phyloP scores from a whole-genome alignment of 1,140 invertebrate genomes.

The Condylostylus longicornis region DNA sequence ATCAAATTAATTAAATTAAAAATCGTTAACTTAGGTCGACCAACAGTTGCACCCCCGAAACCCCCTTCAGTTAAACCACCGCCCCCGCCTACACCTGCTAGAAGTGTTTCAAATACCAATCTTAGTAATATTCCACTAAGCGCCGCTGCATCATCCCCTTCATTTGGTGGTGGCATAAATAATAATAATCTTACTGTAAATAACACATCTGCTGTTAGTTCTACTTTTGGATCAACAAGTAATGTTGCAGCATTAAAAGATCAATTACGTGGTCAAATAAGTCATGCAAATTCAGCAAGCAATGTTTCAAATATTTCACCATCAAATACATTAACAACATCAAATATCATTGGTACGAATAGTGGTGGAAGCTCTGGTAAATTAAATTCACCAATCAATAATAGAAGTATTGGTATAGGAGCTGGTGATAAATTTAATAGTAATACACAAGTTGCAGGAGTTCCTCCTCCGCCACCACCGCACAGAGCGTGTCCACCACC shows the following conservation, averaged over 20 bases:
- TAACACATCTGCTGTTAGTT: slow-evolving; percentile 2
- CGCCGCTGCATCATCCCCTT: slow-evolving; percentile 5
- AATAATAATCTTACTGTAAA: slow-evolving; percentile 15
- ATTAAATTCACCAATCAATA: too few relatives aligned
- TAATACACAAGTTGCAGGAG: too few relatives aligned
- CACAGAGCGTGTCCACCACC: slow-evolving; percentile 28
- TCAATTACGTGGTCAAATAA: slow-evolving; percentile 17
- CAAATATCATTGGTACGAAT: slow-evolving; percentile 4
- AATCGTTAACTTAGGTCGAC: slow-evolving; percentile 7
- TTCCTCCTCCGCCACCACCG: slow-evolving; percentile 24
- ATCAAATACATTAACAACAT: slow-evolving; percentile 13
- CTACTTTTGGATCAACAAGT: slow-evolving; percentile 14
- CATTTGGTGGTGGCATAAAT: slow-evolving; percentile 15
- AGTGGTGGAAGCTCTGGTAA: too few relatives aligned
- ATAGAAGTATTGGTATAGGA: too few relatives aligned
- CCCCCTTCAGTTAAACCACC: slow-evolving; percentile 29
- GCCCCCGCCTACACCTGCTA: slow-evolving; percentile 27
- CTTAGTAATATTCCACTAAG: slow-evolving; percentile 14
- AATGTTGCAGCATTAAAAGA: slow-evolving; percentile 25
- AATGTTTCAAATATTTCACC: slow-evolving; percentile 15
- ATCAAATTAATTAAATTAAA: slow-evolving; percentile 2
- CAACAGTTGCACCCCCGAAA: slow-evolving; percentile 17
- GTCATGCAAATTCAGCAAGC: slow-evolving; percentile 6
- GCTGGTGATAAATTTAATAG: too few relatives aligned
- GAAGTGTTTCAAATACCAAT: slow-evolving; percentile 30